These are phyloP conservation scores for Choristoneura fumiferana DNA, from an alignment of 1,140 invertebrate species.

Conservation along the genomic window DNA sequence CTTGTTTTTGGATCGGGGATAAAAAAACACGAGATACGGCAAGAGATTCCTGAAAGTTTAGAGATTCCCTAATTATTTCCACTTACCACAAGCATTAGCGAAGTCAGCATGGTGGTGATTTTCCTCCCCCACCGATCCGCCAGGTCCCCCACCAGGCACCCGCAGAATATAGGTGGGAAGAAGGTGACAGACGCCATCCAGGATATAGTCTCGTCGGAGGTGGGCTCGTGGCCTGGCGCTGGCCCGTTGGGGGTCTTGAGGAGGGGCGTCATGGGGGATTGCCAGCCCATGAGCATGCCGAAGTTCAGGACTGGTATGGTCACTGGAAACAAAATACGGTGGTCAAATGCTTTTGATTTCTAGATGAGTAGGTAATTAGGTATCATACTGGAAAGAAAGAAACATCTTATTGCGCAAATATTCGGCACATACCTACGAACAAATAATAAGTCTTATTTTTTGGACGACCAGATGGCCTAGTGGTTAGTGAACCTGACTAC, in stretches of 20 bases:
- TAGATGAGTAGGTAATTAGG: too few relatives aligned
- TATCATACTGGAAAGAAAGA: too few relatives aligned
- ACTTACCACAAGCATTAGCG: slow-evolving; percentile 61
- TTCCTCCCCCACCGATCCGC: slow-evolving; percentile 66
- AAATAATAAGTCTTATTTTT: too few relatives aligned
- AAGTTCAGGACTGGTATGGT: slow-evolving; percentile 68
- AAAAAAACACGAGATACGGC: too few relatives aligned
- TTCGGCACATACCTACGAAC: too few relatives aligned
- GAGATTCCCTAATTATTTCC: too few relatives aligned
- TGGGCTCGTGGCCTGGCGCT: slow-evolving; percentile 57
- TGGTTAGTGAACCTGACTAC: too few relatives aligned
- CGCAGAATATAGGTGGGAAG: slow-evolving; percentile 65
- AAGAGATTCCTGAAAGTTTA: too few relatives aligned
- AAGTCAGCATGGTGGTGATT: slow-evolving; percentile 53
- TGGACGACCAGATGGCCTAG: too few relatives aligned
- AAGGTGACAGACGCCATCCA: slow-evolving; percentile 72
- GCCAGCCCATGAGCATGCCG: slow-evolving; percentile 72
- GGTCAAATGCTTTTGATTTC: too few relatives aligned
- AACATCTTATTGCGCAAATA: too few relatives aligned
- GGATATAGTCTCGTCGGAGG: slow-evolving; percentile 62
- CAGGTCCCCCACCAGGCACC: slow-evolving; percentile 54
- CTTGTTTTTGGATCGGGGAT: too few relatives aligned
- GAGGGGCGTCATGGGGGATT: slow-evolving; percentile 68
- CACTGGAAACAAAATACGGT: slow-evolving; percentile 48
- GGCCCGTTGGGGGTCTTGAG: slow-evolving; percentile 54